Evolutionary conservation across 2,888 invertebrate genomes (phyloP).

Genomic region (Dione vanillae): DNA sequence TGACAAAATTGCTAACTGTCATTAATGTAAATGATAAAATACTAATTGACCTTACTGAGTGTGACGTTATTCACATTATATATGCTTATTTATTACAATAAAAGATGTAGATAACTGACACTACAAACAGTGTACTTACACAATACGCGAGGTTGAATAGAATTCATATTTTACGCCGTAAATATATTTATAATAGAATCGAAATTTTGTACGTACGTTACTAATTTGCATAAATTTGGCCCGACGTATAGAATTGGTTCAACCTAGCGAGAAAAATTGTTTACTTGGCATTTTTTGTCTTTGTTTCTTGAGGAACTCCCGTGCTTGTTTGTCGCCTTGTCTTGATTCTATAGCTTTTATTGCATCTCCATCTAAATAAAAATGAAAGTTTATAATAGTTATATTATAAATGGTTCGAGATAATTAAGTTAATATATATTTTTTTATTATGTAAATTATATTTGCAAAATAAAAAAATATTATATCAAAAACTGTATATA

Average conservation of each 20-base stretch:
- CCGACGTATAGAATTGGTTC: slow-evolving; percentile 44
- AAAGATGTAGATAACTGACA: slow-evolving; percentile 2
- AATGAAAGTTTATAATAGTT: neutral
- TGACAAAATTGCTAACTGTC: neutral
- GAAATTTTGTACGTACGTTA: slow-evolving; percentile 21
- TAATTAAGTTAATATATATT: too few species aligned
- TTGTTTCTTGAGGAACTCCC: slow-evolving; percentile 93
- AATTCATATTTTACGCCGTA: slow-evolving; percentile 9
- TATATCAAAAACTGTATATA: too few species aligned
- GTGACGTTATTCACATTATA: neutral
- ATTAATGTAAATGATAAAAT: too few species aligned
- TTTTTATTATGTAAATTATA: too few species aligned
- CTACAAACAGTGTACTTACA: slow-evolving; percentile 6
- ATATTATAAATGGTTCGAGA: neutral
- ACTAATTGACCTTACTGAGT: neutral
- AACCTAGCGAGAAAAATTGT: slow-evolving; percentile 77
- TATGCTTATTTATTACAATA: neutral
- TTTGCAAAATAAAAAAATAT: too few species aligned
- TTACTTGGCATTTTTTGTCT: slow-evolving; percentile 84
- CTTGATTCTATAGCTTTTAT: slow-evolving; percentile 91
- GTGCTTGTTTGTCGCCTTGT: slow-evolving; percentile 94
- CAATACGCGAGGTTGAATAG: slow-evolving; percentile 22
- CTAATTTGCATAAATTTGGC: slow-evolving; percentile 20
- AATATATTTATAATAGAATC: slow-evolving; percentile 20
- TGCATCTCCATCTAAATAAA: slow-evolving; percentile 86